phyloP scores from a whole-genome alignment of 2,797 vertebrate genomes.

The Urosaurus nigricauda region DNA sequence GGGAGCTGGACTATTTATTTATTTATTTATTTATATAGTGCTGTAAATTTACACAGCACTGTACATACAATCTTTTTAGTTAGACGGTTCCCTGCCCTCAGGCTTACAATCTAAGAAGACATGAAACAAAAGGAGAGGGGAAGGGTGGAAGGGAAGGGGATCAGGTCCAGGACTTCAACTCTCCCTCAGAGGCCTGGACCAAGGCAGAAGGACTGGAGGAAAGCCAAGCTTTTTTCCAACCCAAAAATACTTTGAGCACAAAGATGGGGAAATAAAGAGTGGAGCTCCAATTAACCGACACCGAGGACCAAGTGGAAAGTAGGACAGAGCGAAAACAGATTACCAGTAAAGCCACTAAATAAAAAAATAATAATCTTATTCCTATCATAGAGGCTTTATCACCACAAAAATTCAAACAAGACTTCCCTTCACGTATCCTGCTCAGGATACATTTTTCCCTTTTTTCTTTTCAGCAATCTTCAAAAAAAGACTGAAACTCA shows the following conservation, averaged over 20 bases:
- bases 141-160: too few species aligned
- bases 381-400: not conserved
- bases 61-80: too few species aligned
- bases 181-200: too few species aligned
- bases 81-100: too few species aligned
- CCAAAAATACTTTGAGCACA: not conserved
- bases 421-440: not conserved
- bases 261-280: not conserved
- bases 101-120: too few species aligned
- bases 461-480: not conserved
- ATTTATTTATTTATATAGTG: too few species aligned
- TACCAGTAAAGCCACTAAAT: not conserved
- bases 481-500: conserved; percentile 33
- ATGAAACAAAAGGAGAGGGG: too few species aligned
- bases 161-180: too few species aligned
- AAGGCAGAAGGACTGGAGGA: too few species aligned
- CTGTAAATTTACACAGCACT: too few species aligned
- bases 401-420: not conserved
- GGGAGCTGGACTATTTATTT: not conserved
- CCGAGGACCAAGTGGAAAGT: not conserved
- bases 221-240: too few species aligned
- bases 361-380: not conserved
- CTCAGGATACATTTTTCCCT: not conserved
- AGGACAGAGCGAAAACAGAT: not conserved
- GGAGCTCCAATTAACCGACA: not conserved